Base-by-base conservation (phyloP, 2,797 vertebrate genomes). In the Novumbra hubbsi region DNA sequence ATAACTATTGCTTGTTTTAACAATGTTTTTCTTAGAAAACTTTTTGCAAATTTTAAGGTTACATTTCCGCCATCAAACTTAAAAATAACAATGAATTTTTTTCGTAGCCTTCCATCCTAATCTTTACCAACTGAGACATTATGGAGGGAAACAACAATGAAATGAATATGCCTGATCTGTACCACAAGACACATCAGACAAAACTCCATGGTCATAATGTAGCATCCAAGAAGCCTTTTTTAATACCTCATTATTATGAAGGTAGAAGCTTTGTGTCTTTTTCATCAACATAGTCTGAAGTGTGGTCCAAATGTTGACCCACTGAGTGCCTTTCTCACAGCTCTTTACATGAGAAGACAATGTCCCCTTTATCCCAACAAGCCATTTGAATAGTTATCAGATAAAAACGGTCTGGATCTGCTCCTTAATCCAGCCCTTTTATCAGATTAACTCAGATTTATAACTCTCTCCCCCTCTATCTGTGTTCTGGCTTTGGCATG, bases 381-480 rank as follows among this genome's bases (percentile, higher is more conserved):
- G 63, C 72, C 74, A 76, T 83, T 71, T 80, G 64, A 87, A 83
- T 76, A 78, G 84, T 82, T 82, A 76, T 78, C 81, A 79, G 77
- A 34, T 77, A 68, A 73, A 65, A 81, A 87, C 48, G 77, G 78
- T 87, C 75, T 85, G 74, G 34, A 80, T 81, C 80, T 80, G 73
- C 66, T n/a, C 49, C 60, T 24, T 89, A 90, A 90, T 92, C 88
- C 86, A 76, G 55, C 80, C 78, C 81, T 88, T 90, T 91, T 88
- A 90, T 88, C 84, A 88, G 86, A 89, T 91, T 89, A 88, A 73
- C 76, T 77, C 78, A 78, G 83, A 88, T 85, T 85, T 79, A 49
- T 77, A 71, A 71, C 60, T 67, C 68, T 38, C 1, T 48, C 71
- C 27, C 63, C 27, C 63, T 7, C 45, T 68, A 60, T 74, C 62